Conservation (phyloP, 2,113 vertebrate genomes). For the Poicephalus gulielmi region DNA sequence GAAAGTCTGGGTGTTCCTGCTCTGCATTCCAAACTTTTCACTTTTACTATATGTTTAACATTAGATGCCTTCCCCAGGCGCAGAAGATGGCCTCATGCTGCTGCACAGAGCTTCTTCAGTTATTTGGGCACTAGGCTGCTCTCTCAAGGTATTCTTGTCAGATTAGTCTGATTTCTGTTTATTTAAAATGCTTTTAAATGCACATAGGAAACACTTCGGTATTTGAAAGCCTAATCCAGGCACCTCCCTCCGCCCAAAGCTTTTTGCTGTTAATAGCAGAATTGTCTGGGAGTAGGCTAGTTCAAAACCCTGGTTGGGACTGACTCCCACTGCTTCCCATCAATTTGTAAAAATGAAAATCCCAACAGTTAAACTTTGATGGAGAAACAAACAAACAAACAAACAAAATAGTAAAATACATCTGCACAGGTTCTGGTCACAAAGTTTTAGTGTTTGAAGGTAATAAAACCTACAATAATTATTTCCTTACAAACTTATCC, state of each 20-base stretch:
- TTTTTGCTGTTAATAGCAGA: not conserved
- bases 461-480: not conserved
- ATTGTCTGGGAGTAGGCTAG: not conserved
- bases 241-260: not conserved
- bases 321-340: not conserved
- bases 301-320: not conserved
- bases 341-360: not conserved
- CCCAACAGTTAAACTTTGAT: not conserved
- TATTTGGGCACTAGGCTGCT: not conserved
- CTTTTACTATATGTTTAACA: not conserved
- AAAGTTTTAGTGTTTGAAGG: not conserved
- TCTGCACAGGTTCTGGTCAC: not conserved
- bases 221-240: not conserved
- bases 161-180: not conserved
- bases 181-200: not conserved
- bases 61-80: rapidly evolving
- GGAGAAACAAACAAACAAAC: not conserved
- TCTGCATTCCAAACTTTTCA: not conserved
- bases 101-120: not conserved
- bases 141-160: not conserved
- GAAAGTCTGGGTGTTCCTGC: not conserved
- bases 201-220: not conserved
- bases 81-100: not conserved
- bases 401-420: not conserved
- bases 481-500: not conserved